A percentile compares a stretch with the other conserved stretches of the same genome.
These are phyloP conservation scores for Cygnus atratus DNA, from an alignment of 2,113 vertebrate species.

Conservation along the genomic window DNA sequence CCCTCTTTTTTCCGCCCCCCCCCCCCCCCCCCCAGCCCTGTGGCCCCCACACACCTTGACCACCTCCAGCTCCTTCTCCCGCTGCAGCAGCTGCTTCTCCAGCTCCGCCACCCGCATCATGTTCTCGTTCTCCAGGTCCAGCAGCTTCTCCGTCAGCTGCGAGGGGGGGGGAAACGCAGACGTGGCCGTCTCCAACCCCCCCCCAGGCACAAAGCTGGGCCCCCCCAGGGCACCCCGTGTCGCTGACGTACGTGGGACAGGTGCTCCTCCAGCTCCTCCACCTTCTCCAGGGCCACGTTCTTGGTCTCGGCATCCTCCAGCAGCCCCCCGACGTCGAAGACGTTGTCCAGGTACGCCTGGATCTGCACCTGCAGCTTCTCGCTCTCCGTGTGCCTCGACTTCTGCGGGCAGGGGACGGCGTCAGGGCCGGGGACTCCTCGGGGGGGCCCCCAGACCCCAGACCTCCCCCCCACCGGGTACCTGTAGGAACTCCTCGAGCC, in stretches of 20 bases:
- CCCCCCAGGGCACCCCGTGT: accelerated
- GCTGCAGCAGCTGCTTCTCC: conserved; percentile 91
- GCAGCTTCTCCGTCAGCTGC: conserved; percentile 92
- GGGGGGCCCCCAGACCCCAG: accelerated
- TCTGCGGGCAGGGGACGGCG: conserved; percentile 66
- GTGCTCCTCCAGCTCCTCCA: conserved; percentile 96
- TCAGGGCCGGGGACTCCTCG: accelerated
- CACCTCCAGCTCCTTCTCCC: conserved; percentile 88
- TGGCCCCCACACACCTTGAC: conserved; percentile 79
- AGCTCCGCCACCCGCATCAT: conserved; percentile 96
- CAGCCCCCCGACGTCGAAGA: conserved; percentile 96
- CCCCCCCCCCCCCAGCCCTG: accelerated
- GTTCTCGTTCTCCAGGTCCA: conserved; percentile 96
- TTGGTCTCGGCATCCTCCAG: conserved; percentile 97
- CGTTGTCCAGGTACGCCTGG: conserved; percentile 96
- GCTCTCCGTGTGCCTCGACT: conserved; percentile 94
- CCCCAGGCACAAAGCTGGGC: too few relatives aligned
- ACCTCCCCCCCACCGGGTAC: conserved; percentile 54
- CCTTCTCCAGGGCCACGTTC: conserved; percentile 96
- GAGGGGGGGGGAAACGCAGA: not conserved
- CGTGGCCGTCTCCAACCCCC: not conserved
- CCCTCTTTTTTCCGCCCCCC: accelerated
- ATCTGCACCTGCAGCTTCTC: conserved; percentile 98
- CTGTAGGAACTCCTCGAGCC: conserved; percentile 94
- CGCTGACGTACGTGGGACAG: conserved; percentile 88